Evolutionary conservation across 2,888 invertebrate genomes (phyloP).

Genomic region (Pyrrhosoma nymphula): DNA sequence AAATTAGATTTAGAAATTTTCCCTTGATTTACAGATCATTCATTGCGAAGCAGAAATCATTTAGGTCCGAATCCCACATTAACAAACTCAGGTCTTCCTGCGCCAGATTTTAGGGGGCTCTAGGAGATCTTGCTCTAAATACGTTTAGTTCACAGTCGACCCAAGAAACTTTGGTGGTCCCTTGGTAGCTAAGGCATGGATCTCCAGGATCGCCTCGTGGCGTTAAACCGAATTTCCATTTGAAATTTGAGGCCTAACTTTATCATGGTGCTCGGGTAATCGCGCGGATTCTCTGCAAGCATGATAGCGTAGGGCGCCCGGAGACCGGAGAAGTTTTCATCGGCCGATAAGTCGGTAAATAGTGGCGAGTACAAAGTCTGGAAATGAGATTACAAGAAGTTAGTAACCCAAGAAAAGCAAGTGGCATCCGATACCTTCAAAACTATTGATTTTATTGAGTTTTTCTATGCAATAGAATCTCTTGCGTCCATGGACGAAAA

Average conservation of each 20-base stretch:
- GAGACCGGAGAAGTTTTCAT: neutral
- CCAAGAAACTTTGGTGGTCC: neutral
- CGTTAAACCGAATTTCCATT: constrained; percentile 53
- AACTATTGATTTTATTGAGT: neutral
- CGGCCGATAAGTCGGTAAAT: constrained; percentile 18
- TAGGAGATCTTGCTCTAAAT: neutral
- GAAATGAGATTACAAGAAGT: neutral
- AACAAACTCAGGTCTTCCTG: neutral
- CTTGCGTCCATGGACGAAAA: too few relatives aligned
- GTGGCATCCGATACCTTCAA: neutral
- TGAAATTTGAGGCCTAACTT: constrained; percentile 42
- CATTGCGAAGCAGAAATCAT: neutral
- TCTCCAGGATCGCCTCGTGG: neutral
- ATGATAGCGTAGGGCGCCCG: neutral
- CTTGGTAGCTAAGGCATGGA: neutral
- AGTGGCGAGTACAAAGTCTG: neutral
- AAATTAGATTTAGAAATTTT: neutral
- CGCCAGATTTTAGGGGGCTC: neutral
- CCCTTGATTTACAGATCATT: neutral
- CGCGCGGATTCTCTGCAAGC: neutral
- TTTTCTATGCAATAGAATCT: too few relatives aligned
- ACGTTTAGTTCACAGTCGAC: neutral
- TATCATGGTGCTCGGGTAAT: constrained; percentile 6
- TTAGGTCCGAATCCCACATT: neutral
- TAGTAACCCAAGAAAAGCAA: neutral